Evolutionary conservation across 2,888 invertebrate species (phyloP), one percentile per base, ranked within the genome.

Genomic region (Campaea margaritaria): DNA sequence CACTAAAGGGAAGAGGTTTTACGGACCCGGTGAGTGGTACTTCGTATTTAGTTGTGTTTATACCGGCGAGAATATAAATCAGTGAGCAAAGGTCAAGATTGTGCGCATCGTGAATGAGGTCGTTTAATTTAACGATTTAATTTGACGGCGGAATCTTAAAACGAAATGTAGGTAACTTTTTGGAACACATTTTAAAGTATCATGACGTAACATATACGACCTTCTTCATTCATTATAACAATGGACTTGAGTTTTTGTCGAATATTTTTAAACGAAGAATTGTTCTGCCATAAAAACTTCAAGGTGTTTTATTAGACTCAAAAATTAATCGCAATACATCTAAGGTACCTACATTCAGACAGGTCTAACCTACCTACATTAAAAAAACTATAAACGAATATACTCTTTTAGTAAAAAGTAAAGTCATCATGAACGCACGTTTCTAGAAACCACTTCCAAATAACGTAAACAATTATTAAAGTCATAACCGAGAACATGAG

Each of bases 1-100:
- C 67, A 98, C 99, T 21, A 95, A 94, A 82, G 98, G 98, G 59
- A 96, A 96, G 82, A 93, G 95, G 67, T 98, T 98, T 87, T 99
- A 99, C 87, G 99, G 99, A 8, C 98, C 98, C 82, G 98, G 98
- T 98, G 91, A 85, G 89, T 83, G 65, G 66, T 67, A 47, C 47
- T 54, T 58, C 51, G 50, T 64, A 61, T 64, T 65, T 64, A 58
- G 57, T 58, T 57, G 49, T 64, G 54, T 62, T 62, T 53, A 28
- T 64, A 47, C 58, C 59, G 52, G 39, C 7, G 13, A 14, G 64
- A 49, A 60, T 62, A 60, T 58, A 58, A 59, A 67, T 67, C 53
- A 56, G 42, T 39, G 68, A 50, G 48, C 60, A 68, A 69, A 70
- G 70, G 62, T 69, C 64, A 66, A 47, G 54, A 58, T 61, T 50